Conservation (phyloP, 2,113 vertebrate genomes). For the Piprites chloris region DNA sequence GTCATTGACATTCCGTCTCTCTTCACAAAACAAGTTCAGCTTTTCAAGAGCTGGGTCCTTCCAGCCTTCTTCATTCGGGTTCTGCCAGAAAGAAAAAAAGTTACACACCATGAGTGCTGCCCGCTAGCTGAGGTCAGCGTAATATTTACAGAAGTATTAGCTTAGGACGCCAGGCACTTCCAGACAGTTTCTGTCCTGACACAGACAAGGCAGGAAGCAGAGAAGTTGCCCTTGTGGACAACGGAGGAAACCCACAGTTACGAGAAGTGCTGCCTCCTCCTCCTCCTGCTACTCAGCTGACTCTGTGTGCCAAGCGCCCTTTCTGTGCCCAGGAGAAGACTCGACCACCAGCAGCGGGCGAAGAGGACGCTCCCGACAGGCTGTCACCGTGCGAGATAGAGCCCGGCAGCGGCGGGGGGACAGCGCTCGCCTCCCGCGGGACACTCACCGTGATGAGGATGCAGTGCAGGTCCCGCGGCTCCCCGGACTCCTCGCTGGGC, state of each 20-base stretch:
- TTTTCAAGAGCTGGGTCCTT: conserved; percentile 91
- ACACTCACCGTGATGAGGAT: conserved; percentile 92
- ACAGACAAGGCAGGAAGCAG: neutral
- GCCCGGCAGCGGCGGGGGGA: rapidly evolving
- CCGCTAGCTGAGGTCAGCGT: neutral
- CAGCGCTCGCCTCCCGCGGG: neutral
- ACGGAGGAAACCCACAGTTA: neutral
- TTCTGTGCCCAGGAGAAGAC: neutral
- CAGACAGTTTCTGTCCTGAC: neutral
- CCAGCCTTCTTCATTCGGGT: conserved; percentile 87
- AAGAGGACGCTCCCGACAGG: neutral
- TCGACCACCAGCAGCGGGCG: neutral
- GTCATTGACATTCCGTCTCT: conserved; percentile 88
- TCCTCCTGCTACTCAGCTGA: neutral
- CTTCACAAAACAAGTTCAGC: conserved; percentile 88
- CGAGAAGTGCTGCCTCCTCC: neutral
- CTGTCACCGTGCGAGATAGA: neutral
- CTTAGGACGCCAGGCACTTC: neutral
- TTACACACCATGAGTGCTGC: neutral
- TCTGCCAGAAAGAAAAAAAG: conserved; percentile 71
- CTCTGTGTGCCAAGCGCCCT: neutral
- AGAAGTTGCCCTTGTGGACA: neutral
- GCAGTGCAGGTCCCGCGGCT: conserved; percentile 91
- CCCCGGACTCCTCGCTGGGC: conserved; percentile 76
- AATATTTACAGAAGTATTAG: neutral